Base-by-base conservation (phyloP, 2,113 vertebrate genomes). In the Nerophis lumbriciformis region DNA sequence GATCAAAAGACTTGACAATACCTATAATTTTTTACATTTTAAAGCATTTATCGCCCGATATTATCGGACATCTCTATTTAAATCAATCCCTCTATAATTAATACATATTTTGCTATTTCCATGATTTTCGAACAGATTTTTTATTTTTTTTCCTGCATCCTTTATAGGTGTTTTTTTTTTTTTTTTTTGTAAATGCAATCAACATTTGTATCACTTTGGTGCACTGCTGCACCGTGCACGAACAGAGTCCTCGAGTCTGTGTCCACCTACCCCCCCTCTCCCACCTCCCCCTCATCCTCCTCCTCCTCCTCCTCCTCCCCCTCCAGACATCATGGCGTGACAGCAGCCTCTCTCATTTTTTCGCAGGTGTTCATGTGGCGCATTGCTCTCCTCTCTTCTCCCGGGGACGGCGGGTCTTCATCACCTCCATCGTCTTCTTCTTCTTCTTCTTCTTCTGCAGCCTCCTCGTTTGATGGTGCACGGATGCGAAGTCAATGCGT, bases 241-340 rank as follows among this genome's bases (percentile, higher is more conserved):
- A 80, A 72, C 28, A 84, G 68, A 73, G 85, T 80, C 78, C 77
- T 74, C 66, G 71, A 6, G 60, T 37, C 66, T 13, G 58, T 59
- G 78, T 70, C 61, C 71, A 55, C 65, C 55, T n/a, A 56, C 54
- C 38, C n/a, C 6, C 54, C n/a, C 15, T n/a, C 15, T 38, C 7
- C 14, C 13, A 8, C 53, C 35, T 2, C 52, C 36, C 4, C 13
- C 15, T 8, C 53, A 5, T 8, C 53, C n/a, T 9, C 36, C 38
- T n/a, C 37, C 19, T 39, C 15, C 6, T 12, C n/a, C 42, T 44
- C 37, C 42, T 21, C 37, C 39, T 39, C 37, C 57, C 4, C 66
- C 67, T 83, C 66, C 63, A 81, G 78, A 77, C 80, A 83, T 79
- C 75, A 80, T 82, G 79, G 80, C 78, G 77, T 84, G 82, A 75